A percentile compares a stretch with the other conserved stretches of the same genome.
phyloP scores from a whole-genome alignment of 1,140 invertebrate genomes.

The Drosophila santomea region DNA sequence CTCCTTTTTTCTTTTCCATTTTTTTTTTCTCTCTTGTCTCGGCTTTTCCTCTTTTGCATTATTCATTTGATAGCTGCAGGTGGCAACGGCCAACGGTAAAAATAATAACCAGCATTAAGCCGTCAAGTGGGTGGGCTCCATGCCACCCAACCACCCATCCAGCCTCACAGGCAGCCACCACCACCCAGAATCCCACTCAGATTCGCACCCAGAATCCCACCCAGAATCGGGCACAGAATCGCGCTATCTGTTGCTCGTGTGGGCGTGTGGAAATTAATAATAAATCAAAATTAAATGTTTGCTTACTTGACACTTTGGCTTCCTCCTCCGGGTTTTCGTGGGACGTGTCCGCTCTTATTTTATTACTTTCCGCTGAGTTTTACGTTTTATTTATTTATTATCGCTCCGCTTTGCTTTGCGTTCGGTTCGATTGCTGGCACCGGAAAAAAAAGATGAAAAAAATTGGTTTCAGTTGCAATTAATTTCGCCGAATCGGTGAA shows the following conservation, averaged over 20 bases:
- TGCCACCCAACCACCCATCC: background rate
- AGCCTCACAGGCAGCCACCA: background rate
- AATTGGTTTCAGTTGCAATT: constrained; percentile 45
- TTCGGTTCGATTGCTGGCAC: constrained; percentile 14
- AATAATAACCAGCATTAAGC: constrained; percentile 45
- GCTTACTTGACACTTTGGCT: constrained; percentile 78
- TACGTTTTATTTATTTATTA: constrained; percentile 68
- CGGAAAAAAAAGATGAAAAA: constrained; percentile 32
- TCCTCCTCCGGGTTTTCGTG: constrained; percentile 26
- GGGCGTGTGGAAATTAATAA: constrained; percentile 74
- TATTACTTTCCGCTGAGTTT: constrained; percentile 67
- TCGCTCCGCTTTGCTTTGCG: constrained; percentile 12
- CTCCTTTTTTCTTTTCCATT: background rate
- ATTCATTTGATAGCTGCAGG: constrained; percentile 51
- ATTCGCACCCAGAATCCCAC: background rate
- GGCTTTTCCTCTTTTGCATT: constrained; percentile 45
- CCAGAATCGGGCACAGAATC: background rate
- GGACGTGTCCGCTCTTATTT: constrained; percentile 47
- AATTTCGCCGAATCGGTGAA: constrained; percentile 34
- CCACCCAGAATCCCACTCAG: background rate
- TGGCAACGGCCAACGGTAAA: constrained; percentile 21
- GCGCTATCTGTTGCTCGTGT: constrained; percentile 26
- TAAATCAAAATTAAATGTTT: constrained; percentile 82
- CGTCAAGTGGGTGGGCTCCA: constrained; percentile 14
- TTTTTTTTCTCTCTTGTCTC: constrained; percentile 1